phyloP scores from a whole-genome alignment of 2,113 vertebrate species.

The Galeopterus variegatus region DNA sequence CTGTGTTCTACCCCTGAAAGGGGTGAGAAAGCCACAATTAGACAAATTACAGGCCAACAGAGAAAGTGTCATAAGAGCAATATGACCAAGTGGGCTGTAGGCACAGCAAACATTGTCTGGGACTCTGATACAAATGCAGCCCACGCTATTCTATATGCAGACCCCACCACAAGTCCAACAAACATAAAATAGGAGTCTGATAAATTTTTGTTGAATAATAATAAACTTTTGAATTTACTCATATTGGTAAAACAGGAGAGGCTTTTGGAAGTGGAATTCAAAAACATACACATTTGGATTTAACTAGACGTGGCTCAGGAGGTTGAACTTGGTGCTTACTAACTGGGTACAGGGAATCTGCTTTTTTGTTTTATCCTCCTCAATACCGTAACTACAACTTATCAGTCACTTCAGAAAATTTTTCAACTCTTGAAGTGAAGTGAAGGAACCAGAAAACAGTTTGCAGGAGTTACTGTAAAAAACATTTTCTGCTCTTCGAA shows the following conservation, averaged over 20 bases:
- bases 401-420: neutral
- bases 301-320: neutral
- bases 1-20: neutral
- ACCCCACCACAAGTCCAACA: neutral
- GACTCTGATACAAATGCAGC: neutral
- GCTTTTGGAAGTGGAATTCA: neutral
- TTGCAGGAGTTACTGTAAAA: neutral
- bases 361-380: neutral
- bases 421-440: neutral
- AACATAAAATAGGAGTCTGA: neutral
- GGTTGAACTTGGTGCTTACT: neutral
- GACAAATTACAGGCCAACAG: neutral
- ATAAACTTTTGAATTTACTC: slow-evolving; percentile 1
- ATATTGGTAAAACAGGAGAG: neutral
- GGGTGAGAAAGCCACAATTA: neutral
- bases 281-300: neutral
- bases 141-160: neutral
- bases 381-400: neutral
- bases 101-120: neutral
- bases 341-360: neutral
- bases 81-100: neutral
- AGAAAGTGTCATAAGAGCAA: neutral
- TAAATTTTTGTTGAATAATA: neutral
- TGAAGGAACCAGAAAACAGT: neutral
- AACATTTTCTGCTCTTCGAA: neutral